Conservation (phyloP, 2,888 invertebrate species). For the Cosmopolites sordidus region DNA sequence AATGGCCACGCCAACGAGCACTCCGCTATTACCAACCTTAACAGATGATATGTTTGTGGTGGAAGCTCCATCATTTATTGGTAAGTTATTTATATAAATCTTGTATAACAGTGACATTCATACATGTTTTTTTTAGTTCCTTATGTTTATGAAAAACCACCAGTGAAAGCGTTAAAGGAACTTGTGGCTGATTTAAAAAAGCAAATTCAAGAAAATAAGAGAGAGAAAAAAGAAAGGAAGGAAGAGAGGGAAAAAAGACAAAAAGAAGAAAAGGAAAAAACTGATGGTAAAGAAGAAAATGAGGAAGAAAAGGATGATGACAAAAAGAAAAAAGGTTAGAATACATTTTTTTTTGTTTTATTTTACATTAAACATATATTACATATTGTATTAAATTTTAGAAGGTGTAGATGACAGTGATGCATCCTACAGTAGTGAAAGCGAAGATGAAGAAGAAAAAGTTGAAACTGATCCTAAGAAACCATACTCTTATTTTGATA, state of each 20-base stretch:
- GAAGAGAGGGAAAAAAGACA: slow-evolving; percentile 38
- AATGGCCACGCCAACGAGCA: slow-evolving; percentile 24
- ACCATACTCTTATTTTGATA: slow-evolving; percentile 69
- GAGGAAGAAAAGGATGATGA: slow-evolving; percentile 29
- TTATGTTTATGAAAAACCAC: slow-evolving; percentile 88
- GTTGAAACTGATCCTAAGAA: slow-evolving; percentile 51
- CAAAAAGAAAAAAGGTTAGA: slow-evolving; percentile 36
- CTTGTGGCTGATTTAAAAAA: slow-evolving; percentile 55
- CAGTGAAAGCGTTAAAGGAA: slow-evolving; percentile 70
- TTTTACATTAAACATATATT: no score
- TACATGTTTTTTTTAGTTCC: slow-evolving; percentile 62
- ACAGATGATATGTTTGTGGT: slow-evolving; percentile 92
- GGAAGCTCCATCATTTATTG: slow-evolving; percentile 86
- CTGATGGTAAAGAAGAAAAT: slow-evolving; percentile 42
- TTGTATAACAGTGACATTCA: neutral
- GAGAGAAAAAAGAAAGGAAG: slow-evolving; percentile 38
- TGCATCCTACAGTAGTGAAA: slow-evolving; percentile 26
- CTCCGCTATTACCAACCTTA: slow-evolving; percentile 70
- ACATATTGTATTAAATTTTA: no score
- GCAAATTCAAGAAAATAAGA: slow-evolving; percentile 44
- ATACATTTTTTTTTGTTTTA: neutral
- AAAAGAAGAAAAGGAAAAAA: slow-evolving; percentile 47
- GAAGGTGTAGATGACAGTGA: slow-evolving; percentile 20
- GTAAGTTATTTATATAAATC: slow-evolving; percentile 13
- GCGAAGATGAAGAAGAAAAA: slow-evolving; percentile 38